Base-by-base conservation (phyloP, 2,888 invertebrate species). In the Zelleria hepariella region DNA sequence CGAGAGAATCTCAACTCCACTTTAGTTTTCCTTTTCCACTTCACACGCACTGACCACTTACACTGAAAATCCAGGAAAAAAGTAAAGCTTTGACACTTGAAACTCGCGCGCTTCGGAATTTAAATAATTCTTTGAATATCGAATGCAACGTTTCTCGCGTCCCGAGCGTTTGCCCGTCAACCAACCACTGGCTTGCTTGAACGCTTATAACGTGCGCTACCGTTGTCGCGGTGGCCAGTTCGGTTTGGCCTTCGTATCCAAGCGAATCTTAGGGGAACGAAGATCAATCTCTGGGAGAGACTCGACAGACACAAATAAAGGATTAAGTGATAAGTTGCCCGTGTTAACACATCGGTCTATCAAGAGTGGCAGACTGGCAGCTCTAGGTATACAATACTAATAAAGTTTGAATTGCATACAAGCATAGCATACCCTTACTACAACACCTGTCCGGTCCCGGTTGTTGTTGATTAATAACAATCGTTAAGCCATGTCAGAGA, bases 1-100 rank as follows among this genome's bases (percentile, higher is more conserved):
- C 62, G 72, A 75, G 70, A 68, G 67, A 60, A 57, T 32, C 59
- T 65, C 62, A 51, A 18, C 23, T 49, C 10, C 32, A 1, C 32
- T n/a, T n/a, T n/a, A n/a, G 5, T 4, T 42, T 42, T 15, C 15
- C 15, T 7, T 49, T 60, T 55, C 27, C 66, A 73, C 70, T 65
- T 61, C 67, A 63, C 65, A 66, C 24, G n/a, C 54, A 54, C 54
- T 27, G 54, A 18, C 54, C 54, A 26, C 54, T 6, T 2, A 25
- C 25, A 54, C 18, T 51, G 1, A 10, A 20, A 51, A 23, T 51
- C 23, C 23, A 10, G 2, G 20, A 51, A 51, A 51, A 23, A n/a
- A n/a, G n/a, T n/a, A n/a, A n/a, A 51, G 10, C 7, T 6, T 51
- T 10, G 32, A 23, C 15, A 21, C 20, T 6, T 21, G 21, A 49